Evolutionary conservation across 2,888 invertebrate genomes (phyloP).

Genomic region (Masnerella sp.): DNA sequence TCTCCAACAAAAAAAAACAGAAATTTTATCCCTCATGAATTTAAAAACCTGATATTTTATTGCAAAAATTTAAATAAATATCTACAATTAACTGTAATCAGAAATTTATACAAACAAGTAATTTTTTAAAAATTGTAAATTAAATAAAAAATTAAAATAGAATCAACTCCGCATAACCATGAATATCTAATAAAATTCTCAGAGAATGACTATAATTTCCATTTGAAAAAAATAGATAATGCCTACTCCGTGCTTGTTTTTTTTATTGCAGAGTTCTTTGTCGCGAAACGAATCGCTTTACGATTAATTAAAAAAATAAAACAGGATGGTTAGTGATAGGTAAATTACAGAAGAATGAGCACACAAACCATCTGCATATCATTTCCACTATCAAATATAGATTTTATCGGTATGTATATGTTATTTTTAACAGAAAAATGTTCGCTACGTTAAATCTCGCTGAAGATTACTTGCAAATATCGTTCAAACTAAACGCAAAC

Average conservation of each 20-base stretch:
- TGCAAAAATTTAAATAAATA: no score
- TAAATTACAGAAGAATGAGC: slow-evolving; percentile 13
- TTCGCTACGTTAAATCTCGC: slow-evolving; percentile 16
- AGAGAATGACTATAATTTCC: no score
- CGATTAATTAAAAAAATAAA: slow-evolving; percentile 15
- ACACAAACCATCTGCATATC: slow-evolving; percentile 16
- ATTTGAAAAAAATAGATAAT: background rate
- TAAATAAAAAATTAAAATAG: no score
- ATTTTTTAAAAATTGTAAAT: no score
- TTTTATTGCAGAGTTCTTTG: slow-evolving; percentile 2
- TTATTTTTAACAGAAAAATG: slow-evolving; percentile 14
- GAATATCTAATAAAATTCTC: no score
- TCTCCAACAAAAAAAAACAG: no score
- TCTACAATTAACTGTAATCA: no score
- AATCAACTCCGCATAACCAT: no score
- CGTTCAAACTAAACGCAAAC: background rate
- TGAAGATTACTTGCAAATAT: slow-evolving; percentile 5
- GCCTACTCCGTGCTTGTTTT: background rate
- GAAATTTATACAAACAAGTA: no score
- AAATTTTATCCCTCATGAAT: background rate
- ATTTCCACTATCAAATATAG: slow-evolving; percentile 26
- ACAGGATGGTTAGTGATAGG: slow-evolving; percentile 5
- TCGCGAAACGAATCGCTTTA: slow-evolving; percentile 6
- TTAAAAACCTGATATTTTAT: no score
- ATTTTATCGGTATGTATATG: slow-evolving; percentile 18